phyloP scores from a whole-genome alignment of 2,888 invertebrate genomes.

The Rhopalosiphum nymphaeae region DNA sequence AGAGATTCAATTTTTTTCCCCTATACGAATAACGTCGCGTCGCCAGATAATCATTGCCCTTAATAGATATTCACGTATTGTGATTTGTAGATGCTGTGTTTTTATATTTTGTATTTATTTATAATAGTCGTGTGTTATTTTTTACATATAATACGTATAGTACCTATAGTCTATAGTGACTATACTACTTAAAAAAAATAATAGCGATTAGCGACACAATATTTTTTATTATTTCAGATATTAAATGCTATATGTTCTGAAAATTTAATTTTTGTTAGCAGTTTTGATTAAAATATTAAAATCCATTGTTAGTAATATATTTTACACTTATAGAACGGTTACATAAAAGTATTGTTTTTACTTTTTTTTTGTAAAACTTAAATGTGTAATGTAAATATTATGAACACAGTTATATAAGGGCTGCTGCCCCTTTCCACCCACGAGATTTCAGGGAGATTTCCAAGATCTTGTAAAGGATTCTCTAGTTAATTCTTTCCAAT shows the following conservation, averaged over 20 bases:
- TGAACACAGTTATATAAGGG: too few relatives aligned
- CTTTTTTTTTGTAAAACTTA: not conserved
- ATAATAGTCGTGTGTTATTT: not conserved
- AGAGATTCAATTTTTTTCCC: not conserved
- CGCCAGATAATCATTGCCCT: not conserved
- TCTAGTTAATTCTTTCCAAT: not conserved
- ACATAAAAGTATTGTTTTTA: not conserved
- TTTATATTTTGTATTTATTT: not conserved
- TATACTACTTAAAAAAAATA: not conserved
- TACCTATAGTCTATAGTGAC: not conserved
- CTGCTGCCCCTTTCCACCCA: too few relatives aligned
- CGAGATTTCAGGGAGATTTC: too few relatives aligned
- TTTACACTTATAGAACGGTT: too few relatives aligned
- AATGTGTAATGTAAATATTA: too few relatives aligned
- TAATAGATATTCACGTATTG: not conserved
- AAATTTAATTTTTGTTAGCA: not conserved
- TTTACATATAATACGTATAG: too few relatives aligned
- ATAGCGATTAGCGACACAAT: not conserved
- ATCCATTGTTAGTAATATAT: not conserved
- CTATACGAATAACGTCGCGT: not conserved
- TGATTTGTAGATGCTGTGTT: not conserved
- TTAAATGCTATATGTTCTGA: not conserved
- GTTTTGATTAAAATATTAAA: not conserved
- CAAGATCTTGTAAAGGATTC: too few relatives aligned
- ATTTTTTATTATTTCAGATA: not conserved